phyloP scores from a whole-genome alignment of 2,888 invertebrate species.

The Dasypolia templi region DNA sequence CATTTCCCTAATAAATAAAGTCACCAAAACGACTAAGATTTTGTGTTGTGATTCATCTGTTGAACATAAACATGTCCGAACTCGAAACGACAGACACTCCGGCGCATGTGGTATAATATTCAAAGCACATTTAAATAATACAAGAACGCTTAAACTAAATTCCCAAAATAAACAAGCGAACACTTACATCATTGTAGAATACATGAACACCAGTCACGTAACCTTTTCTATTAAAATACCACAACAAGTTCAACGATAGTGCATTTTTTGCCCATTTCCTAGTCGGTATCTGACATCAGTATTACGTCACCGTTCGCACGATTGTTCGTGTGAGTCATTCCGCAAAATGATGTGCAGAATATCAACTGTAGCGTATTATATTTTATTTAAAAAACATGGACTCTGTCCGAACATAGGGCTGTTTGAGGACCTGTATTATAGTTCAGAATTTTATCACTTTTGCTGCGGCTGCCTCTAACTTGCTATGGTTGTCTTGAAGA shows the following conservation, averaged over 20 bases:
- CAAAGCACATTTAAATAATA: conserved; percentile 8
- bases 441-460: too few relatives aligned
- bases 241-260: conserved; percentile 62
- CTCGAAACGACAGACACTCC: conserved; percentile 16
- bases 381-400: neutral
- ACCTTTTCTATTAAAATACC: conserved; percentile 51
- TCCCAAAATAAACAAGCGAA: neutral
- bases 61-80: neutral
- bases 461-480: neutral
- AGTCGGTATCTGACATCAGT: conserved; percentile 65
- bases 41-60: conserved; percentile 18
- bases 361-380: conserved; percentile 20
- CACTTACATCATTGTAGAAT: conserved; percentile 7
- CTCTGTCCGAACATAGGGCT: neutral
- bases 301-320: conserved; percentile 66
- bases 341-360: conserved; percentile 41
- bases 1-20: conserved; percentile 9
- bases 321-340: conserved; percentile 49
- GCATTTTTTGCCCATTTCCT: conserved; percentile 64
- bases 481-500: neutral
- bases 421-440: neutral
- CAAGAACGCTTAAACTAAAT: neutral
- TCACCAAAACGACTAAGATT: conserved; percentile 9
- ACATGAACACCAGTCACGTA: conserved; percentile 30
- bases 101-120: conserved; percentile 21